phyloP scores from a whole-genome alignment of 2,888 invertebrate genomes.

The Euphydryas editha region DNA sequence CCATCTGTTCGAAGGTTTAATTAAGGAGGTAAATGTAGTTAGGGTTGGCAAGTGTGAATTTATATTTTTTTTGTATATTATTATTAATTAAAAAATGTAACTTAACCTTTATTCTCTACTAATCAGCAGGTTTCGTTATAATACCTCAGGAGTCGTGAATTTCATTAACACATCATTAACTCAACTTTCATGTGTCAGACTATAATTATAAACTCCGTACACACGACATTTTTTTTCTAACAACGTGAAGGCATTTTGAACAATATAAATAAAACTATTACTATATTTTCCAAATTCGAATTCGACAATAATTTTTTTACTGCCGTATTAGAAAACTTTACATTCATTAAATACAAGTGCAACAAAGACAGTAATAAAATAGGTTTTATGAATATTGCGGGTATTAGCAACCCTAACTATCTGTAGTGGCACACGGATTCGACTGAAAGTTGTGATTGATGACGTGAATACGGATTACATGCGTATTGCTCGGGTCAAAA shows the following conservation, averaged over 20 bases:
- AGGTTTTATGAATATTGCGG: neutral
- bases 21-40: constrained; percentile 80
- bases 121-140: too few species aligned
- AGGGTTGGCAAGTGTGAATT: constrained; percentile 35
- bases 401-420: constrained; percentile 24
- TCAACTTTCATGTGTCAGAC: too few species aligned
- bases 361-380: neutral
- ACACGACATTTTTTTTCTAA: too few species aligned
- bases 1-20: constrained; percentile 77
- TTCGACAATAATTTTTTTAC: too few species aligned
- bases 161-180: too few species aligned
- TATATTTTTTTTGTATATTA: neutral
- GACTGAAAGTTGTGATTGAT: constrained; percentile 73
- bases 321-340: too few species aligned
- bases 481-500: constrained; percentile 42
- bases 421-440: constrained; percentile 46
- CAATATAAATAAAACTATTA: too few species aligned
- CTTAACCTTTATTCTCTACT: neutral
- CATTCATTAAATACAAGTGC: neutral
- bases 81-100: neutral
- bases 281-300: too few species aligned
- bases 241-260: too few species aligned
- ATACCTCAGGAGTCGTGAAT: too few species aligned
- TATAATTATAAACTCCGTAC: too few species aligned
- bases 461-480: constrained; percentile 51